Conservation (phyloP, 1,140 invertebrate genomes). For the Halotydeus destructor region DNA sequence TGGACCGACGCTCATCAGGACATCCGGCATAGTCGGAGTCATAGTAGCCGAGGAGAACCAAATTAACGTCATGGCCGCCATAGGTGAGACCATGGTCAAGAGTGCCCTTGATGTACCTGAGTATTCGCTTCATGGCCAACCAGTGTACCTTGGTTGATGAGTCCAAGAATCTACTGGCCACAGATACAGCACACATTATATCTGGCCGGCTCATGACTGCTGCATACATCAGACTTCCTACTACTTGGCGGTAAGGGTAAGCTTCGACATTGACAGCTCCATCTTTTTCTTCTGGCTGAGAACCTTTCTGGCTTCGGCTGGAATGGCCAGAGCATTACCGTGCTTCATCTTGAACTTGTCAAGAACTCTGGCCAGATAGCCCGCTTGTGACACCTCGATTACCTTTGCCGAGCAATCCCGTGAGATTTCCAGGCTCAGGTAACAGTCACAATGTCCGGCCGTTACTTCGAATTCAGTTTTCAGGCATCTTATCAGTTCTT, state of each 20-base stretch:
- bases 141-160: constrained; percentile 22
- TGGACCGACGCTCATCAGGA: constrained; percentile 20
- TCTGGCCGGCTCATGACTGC: constrained; percentile 26
- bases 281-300: background rate
- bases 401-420: background rate
- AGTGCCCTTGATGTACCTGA: constrained; percentile 27
- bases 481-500: constrained; percentile 3
- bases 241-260: constrained; percentile 11
- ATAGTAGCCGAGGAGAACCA: constrained; percentile 14
- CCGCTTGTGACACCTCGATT: constrained; percentile 8
- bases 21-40: constrained; percentile 26
- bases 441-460: background rate
- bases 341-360: constrained; percentile 14
- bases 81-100: constrained; percentile 15
- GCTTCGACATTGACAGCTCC: background rate
- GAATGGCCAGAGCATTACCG: constrained; percentile 9
- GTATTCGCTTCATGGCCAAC: constrained; percentile 24
- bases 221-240: constrained; percentile 24
- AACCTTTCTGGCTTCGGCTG: background rate
- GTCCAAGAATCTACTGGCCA: constrained; percentile 26
- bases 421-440: constrained; percentile 8
- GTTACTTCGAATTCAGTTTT: constrained; percentile 8
- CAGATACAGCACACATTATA: constrained; percentile 25
- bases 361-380: constrained; percentile 9
- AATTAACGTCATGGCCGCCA: background rate